phyloP scores from a whole-genome alignment of 2,888 invertebrate species.

The Beris chalybata region DNA sequence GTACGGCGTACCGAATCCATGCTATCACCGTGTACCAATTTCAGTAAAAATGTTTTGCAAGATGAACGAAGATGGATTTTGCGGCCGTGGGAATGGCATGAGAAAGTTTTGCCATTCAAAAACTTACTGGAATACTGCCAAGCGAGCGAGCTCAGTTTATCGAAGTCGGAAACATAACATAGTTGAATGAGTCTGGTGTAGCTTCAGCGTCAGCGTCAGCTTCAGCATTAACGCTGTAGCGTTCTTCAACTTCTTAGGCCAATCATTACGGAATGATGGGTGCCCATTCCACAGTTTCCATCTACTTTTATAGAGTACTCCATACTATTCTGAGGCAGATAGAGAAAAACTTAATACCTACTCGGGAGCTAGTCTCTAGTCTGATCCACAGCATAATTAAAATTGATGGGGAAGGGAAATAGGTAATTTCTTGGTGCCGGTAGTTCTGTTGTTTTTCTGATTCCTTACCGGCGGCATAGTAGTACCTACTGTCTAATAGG shows the following conservation, averaged over 20 bases:
- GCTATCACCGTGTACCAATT: constrained; percentile 17
- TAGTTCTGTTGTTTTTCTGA: constrained; percentile 8
- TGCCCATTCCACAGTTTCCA: constrained; percentile 18
- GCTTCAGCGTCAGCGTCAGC: background rate
- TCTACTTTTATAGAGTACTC: background rate
- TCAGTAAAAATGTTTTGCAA: constrained; percentile 26
- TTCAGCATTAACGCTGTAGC: background rate
- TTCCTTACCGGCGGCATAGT: background rate
- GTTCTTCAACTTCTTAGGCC: constrained; percentile 4
- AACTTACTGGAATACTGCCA: constrained; percentile 24
- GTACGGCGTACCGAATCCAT: constrained; percentile 7
- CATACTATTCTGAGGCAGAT: no score
- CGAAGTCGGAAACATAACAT: background rate
- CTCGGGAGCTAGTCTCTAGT: constrained; percentile 2
- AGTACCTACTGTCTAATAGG: background rate
- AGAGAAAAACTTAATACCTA: background rate
- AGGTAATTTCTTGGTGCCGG: constrained; percentile 24
- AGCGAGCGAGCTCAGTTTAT: constrained; percentile 3
- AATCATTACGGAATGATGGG: constrained; percentile 26
- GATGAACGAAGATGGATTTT: constrained; percentile 30
- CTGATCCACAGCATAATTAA: constrained; percentile 25
- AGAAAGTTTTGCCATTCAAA: constrained; percentile 30
- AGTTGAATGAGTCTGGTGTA: background rate
- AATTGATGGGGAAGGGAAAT: constrained; percentile 27
- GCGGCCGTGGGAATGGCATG: constrained; percentile 32